These are phyloP conservation scores for Melanerpes formicivorus DNA, from an alignment of 2,113 vertebrate genomes.

Conservation along the genomic window DNA sequence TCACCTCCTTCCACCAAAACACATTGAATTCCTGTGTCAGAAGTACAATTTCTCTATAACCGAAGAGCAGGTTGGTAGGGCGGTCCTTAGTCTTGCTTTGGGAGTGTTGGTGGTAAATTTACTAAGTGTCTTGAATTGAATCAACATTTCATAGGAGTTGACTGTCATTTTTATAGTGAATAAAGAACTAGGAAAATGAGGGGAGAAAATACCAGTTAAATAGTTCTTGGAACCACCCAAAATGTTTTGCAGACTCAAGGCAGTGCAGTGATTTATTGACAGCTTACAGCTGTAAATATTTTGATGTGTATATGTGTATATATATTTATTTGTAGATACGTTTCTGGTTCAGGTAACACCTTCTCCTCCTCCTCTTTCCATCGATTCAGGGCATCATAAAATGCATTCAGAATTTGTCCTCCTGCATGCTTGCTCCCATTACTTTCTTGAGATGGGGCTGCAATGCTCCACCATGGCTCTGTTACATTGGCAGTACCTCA, in stretches of 20 bases:
- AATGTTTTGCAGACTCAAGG: constrained; percentile 14
- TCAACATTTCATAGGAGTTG: constrained; percentile 72
- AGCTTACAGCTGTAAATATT: constrained; percentile 20
- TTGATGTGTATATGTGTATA: background rate
- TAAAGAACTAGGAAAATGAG: constrained; percentile 26
- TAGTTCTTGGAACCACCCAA: background rate
- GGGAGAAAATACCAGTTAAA: background rate
- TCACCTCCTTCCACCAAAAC: background rate
- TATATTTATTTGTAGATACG: background rate
- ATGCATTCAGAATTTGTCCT: background rate
- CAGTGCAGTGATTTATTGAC: background rate
- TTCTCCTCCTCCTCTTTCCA: background rate
- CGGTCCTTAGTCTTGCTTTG: constrained; percentile 77
- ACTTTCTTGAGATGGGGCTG: background rate
- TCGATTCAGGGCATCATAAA: background rate
- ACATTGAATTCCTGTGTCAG: constrained; percentile 25
- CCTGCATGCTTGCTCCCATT: background rate
- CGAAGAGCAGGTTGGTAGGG: constrained; percentile 71
- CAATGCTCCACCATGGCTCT: rapidly evolving
- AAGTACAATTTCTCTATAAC: constrained; percentile 77
- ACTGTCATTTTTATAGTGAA: constrained; percentile 68
- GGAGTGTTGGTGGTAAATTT: constrained; percentile 80
- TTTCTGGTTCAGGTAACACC: background rate
- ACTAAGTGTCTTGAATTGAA: constrained; percentile 73
- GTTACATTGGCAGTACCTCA: background rate